Evolutionary conservation across 2,113 vertebrate species (phyloP).

Genomic region (Vimba vimba): DNA sequence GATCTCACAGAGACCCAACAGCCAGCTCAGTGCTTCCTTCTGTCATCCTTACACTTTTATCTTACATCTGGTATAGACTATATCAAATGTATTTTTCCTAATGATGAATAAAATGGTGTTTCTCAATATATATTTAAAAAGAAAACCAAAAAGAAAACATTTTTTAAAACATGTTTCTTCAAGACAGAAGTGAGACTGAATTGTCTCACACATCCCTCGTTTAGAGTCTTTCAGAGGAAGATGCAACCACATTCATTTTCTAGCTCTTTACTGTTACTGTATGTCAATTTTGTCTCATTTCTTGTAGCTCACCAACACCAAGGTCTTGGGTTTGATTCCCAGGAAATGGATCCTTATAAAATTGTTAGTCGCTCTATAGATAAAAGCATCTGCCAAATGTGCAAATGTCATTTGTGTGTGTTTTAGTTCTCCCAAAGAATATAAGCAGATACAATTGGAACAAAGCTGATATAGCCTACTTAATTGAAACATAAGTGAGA

Average conservation of each 20-base stretch:
- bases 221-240: not conserved
- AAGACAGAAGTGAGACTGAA: not conserved
- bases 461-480: no score
- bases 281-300: not conserved
- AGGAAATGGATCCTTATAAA: not conserved
- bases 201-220: not conserved
- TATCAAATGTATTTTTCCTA: not conserved
- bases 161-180: no score
- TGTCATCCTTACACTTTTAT: not conserved
- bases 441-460: no score
- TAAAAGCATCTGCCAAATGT: no score
- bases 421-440: no score
- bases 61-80: not conserved
- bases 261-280: not conserved
- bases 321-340: not conserved
- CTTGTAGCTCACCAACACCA: not conserved
- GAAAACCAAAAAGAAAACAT: not conserved
- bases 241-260: not conserved
- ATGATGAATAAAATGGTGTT: not conserved
- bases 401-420: no score
- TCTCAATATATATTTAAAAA: not conserved
- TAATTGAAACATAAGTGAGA: no score
- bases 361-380: not conserved
- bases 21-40: not conserved
- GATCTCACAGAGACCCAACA: constrained; percentile 15